Evolutionary conservation across 2,113 vertebrate genomes (phyloP).

Genomic region (Bufo bufo): DNA sequence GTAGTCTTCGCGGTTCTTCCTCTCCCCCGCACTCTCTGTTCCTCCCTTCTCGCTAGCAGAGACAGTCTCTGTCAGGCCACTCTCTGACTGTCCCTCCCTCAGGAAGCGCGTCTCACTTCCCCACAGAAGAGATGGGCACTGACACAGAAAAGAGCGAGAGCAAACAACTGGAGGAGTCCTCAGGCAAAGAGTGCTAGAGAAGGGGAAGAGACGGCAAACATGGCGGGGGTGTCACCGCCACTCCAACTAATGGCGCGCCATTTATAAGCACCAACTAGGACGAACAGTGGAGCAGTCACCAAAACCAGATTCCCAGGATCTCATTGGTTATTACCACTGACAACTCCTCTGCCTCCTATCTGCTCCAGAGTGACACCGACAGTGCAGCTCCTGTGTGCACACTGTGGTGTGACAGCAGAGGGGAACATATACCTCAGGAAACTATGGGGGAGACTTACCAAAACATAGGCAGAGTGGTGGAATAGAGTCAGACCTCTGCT

Average conservation of each 20-base stretch:
- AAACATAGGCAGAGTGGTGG: too few species aligned
- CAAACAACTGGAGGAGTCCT: neutral
- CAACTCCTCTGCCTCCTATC: too few species aligned
- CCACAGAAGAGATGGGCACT: conserved; percentile 10
- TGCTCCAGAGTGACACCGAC: too few species aligned
- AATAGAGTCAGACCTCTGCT: too few species aligned
- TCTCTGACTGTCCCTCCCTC: conserved; percentile 53
- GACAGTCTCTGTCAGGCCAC: conserved; percentile 60
- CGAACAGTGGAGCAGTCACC: too few species aligned
- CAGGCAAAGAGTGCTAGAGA: neutral
- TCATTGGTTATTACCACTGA: too few species aligned
- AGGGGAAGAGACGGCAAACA: neutral
- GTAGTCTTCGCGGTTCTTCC: neutral
- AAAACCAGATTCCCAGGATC: too few species aligned
- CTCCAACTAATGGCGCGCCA: neutral
- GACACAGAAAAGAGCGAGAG: neutral
- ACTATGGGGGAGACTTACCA: too few species aligned
- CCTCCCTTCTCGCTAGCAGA: conserved; percentile 62
- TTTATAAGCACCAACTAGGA: neutral
- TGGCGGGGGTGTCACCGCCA: neutral
- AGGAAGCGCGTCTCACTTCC: conserved; percentile 54
- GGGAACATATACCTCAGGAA: too few species aligned
- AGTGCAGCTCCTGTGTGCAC: too few species aligned
- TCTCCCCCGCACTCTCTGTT: conserved; percentile 27
- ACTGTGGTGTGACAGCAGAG: too few species aligned